A percentile compares a stretch with the other conserved stretches of the same genome.
Conservation (phyloP, 2,888 invertebrate species). For the Panzeria rudis region DNA sequence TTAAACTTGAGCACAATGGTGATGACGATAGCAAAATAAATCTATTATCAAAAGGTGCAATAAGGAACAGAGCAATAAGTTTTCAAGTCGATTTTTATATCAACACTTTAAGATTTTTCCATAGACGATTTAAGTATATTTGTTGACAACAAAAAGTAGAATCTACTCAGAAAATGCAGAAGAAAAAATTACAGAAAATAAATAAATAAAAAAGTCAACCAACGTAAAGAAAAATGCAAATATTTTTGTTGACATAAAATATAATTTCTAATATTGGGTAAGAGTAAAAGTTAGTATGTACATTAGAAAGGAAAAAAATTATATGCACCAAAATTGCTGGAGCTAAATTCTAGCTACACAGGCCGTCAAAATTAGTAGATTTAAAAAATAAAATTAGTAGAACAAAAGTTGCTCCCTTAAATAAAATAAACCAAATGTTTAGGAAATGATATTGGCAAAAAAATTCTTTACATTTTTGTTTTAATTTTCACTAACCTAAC, state of each 20-base stretch:
- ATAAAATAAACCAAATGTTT: too few species aligned
- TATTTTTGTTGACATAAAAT: constrained; percentile 4
- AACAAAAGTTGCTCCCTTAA: too few species aligned
- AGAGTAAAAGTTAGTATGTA: not conserved
- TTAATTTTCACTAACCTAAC: not conserved
- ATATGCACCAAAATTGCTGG: too few species aligned
- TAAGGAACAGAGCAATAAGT: constrained; percentile 17
- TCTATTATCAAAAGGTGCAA: constrained; percentile 4
- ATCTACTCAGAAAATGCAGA: not conserved
- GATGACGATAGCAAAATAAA: constrained; percentile 7
- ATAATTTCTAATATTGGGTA: not conserved
- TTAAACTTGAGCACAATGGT: not conserved
- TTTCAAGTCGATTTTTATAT: constrained; percentile 20
- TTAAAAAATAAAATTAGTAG: too few species aligned
- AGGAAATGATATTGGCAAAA: too few species aligned
- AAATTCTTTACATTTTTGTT: not conserved
- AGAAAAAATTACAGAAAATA: not conserved
- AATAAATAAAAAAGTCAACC: not conserved
- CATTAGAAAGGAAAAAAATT: too few species aligned
- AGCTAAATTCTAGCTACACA: too few species aligned
- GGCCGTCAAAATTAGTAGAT: too few species aligned
- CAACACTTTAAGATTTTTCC: not conserved
- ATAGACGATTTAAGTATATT: not conserved
- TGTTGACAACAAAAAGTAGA: constrained; percentile 12
- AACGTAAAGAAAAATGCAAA: constrained; percentile 2